Evolutionary conservation across 2,113 vertebrate species (phyloP).

Genomic region (Lepidothrix coronata): DNA sequence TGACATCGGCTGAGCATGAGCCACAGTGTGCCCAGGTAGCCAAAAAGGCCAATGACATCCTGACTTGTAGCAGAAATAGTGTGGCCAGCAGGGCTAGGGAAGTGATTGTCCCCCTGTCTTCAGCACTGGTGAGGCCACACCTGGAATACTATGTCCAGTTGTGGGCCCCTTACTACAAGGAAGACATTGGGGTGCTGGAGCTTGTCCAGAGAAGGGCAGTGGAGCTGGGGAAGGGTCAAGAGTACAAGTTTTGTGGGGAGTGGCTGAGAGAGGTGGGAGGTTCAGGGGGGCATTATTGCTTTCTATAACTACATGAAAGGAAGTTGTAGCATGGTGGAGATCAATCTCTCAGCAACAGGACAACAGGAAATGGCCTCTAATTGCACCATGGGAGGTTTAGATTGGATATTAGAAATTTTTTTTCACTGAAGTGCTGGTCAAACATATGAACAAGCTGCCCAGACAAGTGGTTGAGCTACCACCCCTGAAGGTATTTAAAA

Average conservation of each 20-base stretch:
- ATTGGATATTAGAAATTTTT: neutral
- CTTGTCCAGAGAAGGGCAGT: fast-evolving
- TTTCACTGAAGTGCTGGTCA: neutral
- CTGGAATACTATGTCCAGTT: fast-evolving
- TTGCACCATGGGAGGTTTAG: fast-evolving
- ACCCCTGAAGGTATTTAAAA: neutral
- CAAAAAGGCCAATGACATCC: neutral
- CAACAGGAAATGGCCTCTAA: neutral
- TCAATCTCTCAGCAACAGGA: neutral
- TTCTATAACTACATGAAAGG: neutral
- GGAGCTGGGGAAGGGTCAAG: neutral
- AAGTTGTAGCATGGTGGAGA: neutral
- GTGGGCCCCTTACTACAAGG: neutral
- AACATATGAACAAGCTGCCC: neutral
- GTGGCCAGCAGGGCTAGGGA: neutral
- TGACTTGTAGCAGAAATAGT: neutral
- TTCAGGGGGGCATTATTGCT: neutral
- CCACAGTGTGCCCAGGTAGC: neutral
- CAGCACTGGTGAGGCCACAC: neutral
- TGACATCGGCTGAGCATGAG: neutral
- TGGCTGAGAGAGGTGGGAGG: neutral
- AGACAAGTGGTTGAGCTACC: neutral
- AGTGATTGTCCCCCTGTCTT: neutral
- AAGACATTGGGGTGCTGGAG: neutral
- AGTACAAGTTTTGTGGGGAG: neutral